Conservation (phyloP, 2,113 vertebrate species). For the Sinocyclocheilus anshuiensis region DNA sequence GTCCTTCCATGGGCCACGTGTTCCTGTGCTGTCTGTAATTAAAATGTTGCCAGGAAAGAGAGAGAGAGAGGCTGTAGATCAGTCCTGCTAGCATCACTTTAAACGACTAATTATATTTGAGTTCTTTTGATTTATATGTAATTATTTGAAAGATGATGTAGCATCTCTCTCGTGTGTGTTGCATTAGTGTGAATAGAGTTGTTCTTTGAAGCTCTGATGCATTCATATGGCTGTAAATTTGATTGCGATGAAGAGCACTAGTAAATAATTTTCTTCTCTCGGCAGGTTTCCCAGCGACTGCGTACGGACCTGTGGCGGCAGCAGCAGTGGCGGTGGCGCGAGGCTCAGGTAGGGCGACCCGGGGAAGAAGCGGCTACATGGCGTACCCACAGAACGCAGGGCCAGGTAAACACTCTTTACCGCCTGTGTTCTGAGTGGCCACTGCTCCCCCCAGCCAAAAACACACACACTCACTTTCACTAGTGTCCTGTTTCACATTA, state of each 20-base stretch:
- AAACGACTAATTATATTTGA: constrained; percentile 47
- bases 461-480: constrained; percentile 50
- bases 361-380: constrained; percentile 85
- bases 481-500: constrained; percentile 32
- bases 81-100: constrained; percentile 22
- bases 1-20: constrained; percentile 19
- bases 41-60: constrained; percentile 16
- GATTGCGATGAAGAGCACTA: constrained; percentile 27
- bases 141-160: constrained; percentile 36
- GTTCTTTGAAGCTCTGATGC: not conserved
- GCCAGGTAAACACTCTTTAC: constrained; percentile 91
- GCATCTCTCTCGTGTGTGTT: not conserved
- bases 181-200: not conserved
- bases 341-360: constrained; percentile 98
- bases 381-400: constrained; percentile 92
- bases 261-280: constrained; percentile 38
- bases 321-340: constrained; percentile 93
- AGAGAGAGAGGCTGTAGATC: not conserved
- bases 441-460: constrained; percentile 80
- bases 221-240: constrained; percentile 64
- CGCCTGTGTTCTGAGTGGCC: constrained; percentile 91
- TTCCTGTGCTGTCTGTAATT: constrained; percentile 46
- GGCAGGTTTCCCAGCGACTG: constrained; percentile 93
- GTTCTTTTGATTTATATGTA: constrained; percentile 31
- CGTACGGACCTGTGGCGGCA: constrained; percentile 95